A percentile compares a stretch with the other conserved stretches of the same genome.
Evolutionary conservation across 2,113 vertebrate species (phyloP).

Genomic region (Genyomyrus donnyi): DNA sequence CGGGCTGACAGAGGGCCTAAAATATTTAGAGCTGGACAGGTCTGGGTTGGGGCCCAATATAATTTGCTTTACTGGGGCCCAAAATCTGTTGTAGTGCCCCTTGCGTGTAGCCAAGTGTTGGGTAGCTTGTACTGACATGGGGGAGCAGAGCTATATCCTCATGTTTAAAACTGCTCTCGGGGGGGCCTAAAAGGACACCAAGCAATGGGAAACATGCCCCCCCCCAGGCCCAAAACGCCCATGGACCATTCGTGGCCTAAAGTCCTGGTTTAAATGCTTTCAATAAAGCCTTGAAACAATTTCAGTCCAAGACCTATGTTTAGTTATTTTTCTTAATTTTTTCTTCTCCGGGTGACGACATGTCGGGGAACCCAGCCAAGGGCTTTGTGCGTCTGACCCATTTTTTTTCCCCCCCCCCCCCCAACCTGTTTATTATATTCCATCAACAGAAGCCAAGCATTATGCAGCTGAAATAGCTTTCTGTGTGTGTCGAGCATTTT

Average conservation of each 20-base stretch:
- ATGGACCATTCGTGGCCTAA: neutral
- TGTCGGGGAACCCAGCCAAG: conserved; percentile 27
- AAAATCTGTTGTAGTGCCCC: neutral
- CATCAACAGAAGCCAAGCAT: conserved; percentile 41
- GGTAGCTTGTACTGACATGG: neutral
- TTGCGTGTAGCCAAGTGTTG: neutral
- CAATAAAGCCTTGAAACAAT: conserved; percentile 33
- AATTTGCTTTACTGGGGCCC: neutral
- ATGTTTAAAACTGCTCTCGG: neutral
- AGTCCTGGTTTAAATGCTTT: neutral
- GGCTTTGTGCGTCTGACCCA: conserved; percentile 47
- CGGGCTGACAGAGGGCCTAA: neutral
- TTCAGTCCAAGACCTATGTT: conserved; percentile 42
- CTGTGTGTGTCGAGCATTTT: conserved; percentile 18
- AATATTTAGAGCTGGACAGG: neutral
- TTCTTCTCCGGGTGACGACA: conserved; percentile 42
- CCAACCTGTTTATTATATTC: conserved; percentile 34
- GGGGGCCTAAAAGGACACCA: neutral
- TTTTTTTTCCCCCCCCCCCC: conserved; percentile 29
- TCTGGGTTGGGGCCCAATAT: neutral
- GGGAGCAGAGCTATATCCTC: neutral
- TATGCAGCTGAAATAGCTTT: conserved; percentile 32
- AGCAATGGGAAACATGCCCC: neutral
- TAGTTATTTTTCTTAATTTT: conserved; percentile 47
- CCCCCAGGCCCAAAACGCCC: neutral